These are phyloP conservation scores for Stigmatopora argus DNA, from an alignment of 2,113 vertebrate species.

Conservation along the genomic window DNA sequence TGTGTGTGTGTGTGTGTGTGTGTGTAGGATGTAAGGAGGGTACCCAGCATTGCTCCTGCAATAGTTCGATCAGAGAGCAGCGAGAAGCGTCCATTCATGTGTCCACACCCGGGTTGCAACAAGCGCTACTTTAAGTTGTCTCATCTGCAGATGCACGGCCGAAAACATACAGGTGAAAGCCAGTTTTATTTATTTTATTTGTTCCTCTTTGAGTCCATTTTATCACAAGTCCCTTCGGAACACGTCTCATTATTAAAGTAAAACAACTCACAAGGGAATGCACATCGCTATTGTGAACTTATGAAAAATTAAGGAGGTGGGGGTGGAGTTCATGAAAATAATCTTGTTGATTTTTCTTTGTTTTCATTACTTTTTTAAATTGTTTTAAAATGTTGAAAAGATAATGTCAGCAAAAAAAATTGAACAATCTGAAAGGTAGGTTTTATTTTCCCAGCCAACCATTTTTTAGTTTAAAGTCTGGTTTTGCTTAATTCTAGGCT, in stretches of 20 bases:
- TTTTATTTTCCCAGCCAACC: too few species aligned
- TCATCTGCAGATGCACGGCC: constrained; percentile 96
- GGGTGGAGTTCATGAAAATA: not conserved
- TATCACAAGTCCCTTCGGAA: not conserved
- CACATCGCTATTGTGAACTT: not conserved
- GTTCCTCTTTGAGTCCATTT: not conserved
- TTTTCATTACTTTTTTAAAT: not conserved
- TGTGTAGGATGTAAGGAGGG: constrained; percentile 83
- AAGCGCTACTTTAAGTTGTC: constrained; percentile 98
- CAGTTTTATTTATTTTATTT: not conserved
- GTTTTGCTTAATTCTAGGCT: too few species aligned
- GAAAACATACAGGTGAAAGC: constrained; percentile 91
- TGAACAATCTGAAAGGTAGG: too few species aligned
- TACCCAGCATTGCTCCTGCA: constrained; percentile 86
- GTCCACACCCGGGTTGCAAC: constrained; percentile 94
- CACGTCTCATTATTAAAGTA: not conserved
- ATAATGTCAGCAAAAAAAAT: too few species aligned
- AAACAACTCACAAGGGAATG: not conserved
- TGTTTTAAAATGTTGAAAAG: too few species aligned
- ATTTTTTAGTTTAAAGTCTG: too few species aligned
- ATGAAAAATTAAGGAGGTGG: not conserved
- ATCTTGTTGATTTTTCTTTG: not conserved
- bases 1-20: constrained; percentile 18
- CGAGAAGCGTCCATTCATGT: constrained; percentile 97
- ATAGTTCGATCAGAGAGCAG: constrained; percentile 89